Percentiles rank a stretch among this genome's conserved stretches.
Conservation (phyloP, 92 coral and sea anemone species). For the Phymanthus crucifer region DNA sequence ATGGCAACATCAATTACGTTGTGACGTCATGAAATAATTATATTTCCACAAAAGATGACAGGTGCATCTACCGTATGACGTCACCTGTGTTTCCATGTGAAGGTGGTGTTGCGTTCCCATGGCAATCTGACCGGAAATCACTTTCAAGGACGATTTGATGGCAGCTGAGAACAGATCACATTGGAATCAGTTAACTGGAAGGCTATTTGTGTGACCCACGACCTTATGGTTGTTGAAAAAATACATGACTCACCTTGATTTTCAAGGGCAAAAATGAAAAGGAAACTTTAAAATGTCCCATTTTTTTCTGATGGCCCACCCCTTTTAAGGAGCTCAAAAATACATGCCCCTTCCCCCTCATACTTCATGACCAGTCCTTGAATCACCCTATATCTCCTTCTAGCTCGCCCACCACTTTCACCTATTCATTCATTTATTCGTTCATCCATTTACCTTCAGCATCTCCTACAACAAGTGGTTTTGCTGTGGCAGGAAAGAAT, state of each 20-base stretch:
- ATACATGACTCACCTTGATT: too few species aligned
- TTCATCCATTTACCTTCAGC: slow-evolving; percentile 57
- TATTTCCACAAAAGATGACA: too few species aligned
- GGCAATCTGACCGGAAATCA: slow-evolving; percentile 69
- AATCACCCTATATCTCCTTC: too few species aligned
- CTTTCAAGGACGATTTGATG: slow-evolving; percentile 66
- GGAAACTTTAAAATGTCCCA: too few species aligned
- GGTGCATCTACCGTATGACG: neutral
- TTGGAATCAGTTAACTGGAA: too few species aligned
- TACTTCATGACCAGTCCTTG: too few species aligned
- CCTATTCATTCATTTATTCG: neutral
- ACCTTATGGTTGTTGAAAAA: too few species aligned
- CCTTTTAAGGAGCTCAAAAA: too few species aligned
- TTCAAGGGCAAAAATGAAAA: too few species aligned
- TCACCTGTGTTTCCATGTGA: slow-evolving; percentile 95
- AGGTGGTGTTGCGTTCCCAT: slow-evolving; percentile 88
- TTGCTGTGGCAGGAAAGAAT: slow-evolving; percentile 55
- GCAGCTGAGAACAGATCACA: slow-evolving; percentile 49
- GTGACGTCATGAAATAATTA: neutral
- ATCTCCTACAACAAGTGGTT: slow-evolving; percentile 65
- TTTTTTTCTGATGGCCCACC: too few species aligned
- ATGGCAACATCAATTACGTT: neutral
- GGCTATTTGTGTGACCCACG: neutral
- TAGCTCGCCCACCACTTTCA: too few species aligned
- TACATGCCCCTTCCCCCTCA: too few species aligned